Evolutionary conservation across 2,888 invertebrate genomes (phyloP).

Genomic region (Exocentrus adspersus): DNA sequence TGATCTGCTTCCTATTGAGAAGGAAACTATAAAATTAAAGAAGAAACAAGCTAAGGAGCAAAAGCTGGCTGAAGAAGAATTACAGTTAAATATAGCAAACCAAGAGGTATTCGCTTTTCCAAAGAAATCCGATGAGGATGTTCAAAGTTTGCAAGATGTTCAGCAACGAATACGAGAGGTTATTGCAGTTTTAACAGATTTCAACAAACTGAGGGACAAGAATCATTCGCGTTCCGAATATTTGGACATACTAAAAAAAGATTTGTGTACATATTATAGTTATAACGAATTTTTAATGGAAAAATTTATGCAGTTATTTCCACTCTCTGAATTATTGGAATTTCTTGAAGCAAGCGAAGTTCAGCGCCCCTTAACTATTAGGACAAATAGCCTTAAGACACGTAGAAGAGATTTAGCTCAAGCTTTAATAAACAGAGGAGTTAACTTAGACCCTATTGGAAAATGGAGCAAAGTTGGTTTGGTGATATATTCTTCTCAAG

Average conservation of each 20-base stretch:
- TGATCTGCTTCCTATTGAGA: conserved; percentile 87
- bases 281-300: conserved; percentile 97
- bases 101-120: conserved; percentile 85
- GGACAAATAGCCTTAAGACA: conserved; percentile 95
- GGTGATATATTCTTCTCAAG: conserved; percentile 94
- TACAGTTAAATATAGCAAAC: conserved; percentile 81
- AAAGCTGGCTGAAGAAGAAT: conserved; percentile 83
- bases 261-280: conserved; percentile 95
- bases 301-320: conserved; percentile 89
- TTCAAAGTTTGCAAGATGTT: conserved; percentile 81
- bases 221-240: conserved; percentile 84
- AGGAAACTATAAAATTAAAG: conserved; percentile 79
- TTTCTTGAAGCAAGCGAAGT: conserved; percentile 97
- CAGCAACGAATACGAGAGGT: conserved; percentile 91
- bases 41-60: conserved; percentile 75
- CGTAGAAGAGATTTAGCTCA: conserved; percentile 93
- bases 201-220: conserved; percentile 74
- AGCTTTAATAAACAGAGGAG: conserved; percentile 94
- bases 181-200: conserved; percentile 81
- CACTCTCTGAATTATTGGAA: conserved; percentile 86
- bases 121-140: conserved; percentile 77
- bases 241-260: conserved; percentile 78
- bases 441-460: conserved; percentile 97
- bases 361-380: conserved; percentile 92
- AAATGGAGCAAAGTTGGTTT: conserved; percentile 99